phyloP scores from a whole-genome alignment of 2,797 vertebrate genomes.

The Scleropages formosus region DNA sequence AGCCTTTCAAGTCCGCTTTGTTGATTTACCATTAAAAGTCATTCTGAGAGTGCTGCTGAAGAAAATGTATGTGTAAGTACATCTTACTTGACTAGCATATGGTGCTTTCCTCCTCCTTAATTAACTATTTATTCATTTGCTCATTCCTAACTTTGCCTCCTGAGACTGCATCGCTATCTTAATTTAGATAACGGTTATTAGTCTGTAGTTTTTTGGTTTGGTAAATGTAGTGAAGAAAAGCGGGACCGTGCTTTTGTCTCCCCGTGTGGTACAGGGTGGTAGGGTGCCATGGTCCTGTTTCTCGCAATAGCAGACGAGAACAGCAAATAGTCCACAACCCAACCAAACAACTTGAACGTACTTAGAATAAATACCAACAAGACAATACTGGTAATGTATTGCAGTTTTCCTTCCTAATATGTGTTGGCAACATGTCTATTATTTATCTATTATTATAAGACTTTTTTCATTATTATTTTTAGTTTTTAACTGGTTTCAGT shows the following conservation, averaged over 20 bases:
- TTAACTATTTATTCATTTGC: constrained; percentile 19
- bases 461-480: neutral
- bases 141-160: neutral
- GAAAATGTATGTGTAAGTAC: neutral
- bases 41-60: constrained; percentile 53
- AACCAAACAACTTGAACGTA: too few species aligned
- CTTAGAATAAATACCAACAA: too few species aligned
- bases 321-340: too few species aligned
- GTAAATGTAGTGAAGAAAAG: neutral
- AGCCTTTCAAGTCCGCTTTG: constrained; percentile 74
- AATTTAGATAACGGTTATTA: neutral
- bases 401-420: too few species aligned
- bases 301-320: too few species aligned
- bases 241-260: too few species aligned
- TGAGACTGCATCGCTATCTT: neutral
- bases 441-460: neutral
- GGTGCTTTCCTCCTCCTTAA: constrained; percentile 16
- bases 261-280: too few species aligned
- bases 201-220: neutral
- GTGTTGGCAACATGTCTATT: too few species aligned
- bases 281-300: too few species aligned
- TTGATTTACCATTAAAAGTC: constrained; percentile 76
- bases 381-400: too few species aligned
- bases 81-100: neutral
- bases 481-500: neutral